Evolutionary conservation across 2,888 invertebrate genomes (phyloP), one percentile per base, ranked within the genome.

Genomic region (Phorcus lineatus): DNA sequence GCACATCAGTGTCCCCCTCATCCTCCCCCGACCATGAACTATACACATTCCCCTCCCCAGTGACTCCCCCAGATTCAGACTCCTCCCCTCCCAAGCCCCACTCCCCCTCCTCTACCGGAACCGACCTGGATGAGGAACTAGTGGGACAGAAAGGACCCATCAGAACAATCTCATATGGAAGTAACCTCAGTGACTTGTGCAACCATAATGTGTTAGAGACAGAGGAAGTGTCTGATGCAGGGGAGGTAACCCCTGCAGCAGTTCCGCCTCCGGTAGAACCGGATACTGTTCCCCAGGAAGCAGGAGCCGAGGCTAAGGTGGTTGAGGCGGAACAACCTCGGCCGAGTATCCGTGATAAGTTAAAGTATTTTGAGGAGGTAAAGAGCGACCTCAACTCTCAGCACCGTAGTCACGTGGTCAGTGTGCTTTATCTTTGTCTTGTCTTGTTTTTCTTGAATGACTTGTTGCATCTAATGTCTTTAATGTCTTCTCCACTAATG

Each of bases 11-110:
- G 11, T 90, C 90, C 0, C 90, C 90, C 2, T 88, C 89, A 0
- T 91, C 90, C 0, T 90, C 90, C 7, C 89, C 90, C 2, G 91
- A 91, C 74, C 83, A 88, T 74, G 90, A 91, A 24, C 81, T 88
- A 7, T 91, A 90, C 83, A 86, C 88, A 67, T 92, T 90, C 84
- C 91, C 91, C 6, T 91, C 91, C 1, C 91, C 92, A 0, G 91
- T 90, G 24, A 91, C 91, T 0, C 91, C 92, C 0, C 91, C 91
- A 7, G 91, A 91, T 74, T 89, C 90, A 0, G 91, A 91, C 77
- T 88, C 89, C 7, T 91, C 92, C 1, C 92, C 92, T 22, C 92
- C 92, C 7, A 90, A 90, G 78, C 91, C 92, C 17, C 90, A 90
- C 74, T 92, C 92, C 2, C 92, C 92, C 0, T 91, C 91, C 16